A percentile compares a stretch with the other conserved stretches of the same genome.
Evolutionary conservation across 2,113 vertebrate genomes (phyloP).

Genomic region (Seriola quinqueradiata): DNA sequence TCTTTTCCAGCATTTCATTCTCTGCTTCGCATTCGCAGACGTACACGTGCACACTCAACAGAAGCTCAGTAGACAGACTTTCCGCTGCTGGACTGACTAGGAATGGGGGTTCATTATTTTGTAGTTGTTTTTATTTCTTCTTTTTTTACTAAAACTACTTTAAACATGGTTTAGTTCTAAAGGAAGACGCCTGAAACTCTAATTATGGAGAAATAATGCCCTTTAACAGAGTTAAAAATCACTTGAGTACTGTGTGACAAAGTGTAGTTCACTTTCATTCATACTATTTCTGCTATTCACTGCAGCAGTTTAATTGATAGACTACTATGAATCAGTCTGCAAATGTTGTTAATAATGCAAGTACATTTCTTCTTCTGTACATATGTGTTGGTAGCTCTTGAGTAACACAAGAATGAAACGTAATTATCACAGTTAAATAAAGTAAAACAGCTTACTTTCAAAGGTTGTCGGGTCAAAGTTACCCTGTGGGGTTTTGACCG

Average conservation of each 20-base stretch:
- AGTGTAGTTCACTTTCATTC: too few species aligned
- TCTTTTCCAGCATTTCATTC: constrained; percentile 1
- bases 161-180: neutral
- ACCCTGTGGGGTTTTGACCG: too few species aligned
- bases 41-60: neutral
- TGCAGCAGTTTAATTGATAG: neutral
- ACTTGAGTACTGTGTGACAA: neutral
- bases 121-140: too few species aligned
- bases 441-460: neutral
- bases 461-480: neutral
- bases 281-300: neutral
- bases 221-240: neutral
- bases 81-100: neutral
- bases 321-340: too few species aligned
- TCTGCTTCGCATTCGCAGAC: neutral
- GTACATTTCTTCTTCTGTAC: too few species aligned
- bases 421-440: too few species aligned
- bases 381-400: too few species aligned
- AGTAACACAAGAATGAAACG: too few species aligned
- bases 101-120: too few species aligned
- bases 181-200: neutral
- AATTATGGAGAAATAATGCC: neutral
- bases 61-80: neutral
- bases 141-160: neutral
- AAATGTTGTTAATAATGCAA: too few species aligned